Conservation (phyloP, 2,113 vertebrate species). For the Chroicocephalus ridibundus region DNA sequence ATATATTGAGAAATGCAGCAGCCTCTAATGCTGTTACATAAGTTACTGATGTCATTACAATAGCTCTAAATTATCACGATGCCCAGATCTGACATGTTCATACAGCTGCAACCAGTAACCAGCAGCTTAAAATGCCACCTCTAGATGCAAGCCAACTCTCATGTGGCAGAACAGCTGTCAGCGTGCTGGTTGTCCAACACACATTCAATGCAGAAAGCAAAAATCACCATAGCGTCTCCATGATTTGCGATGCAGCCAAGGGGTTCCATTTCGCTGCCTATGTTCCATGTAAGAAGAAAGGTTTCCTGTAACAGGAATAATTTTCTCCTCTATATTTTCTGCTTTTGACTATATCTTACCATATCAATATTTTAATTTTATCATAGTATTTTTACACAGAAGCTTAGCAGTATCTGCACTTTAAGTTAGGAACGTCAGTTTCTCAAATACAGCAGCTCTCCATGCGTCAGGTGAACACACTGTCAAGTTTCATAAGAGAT, state of each 20-base stretch:
- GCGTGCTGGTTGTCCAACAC: neutral
- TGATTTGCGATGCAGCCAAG: neutral
- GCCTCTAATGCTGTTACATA: neutral
- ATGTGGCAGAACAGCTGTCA: neutral
- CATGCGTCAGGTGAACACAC: neutral
- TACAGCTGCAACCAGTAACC: slow-evolving; percentile 1
- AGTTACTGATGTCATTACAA: neutral
- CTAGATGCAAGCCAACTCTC: neutral
- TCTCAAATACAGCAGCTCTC: neutral
- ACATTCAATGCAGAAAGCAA: neutral
- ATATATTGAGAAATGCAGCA: neutral
- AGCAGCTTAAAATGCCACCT: neutral
- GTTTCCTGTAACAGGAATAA: neutral
- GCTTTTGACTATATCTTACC: neutral
- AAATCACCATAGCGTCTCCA: neutral
- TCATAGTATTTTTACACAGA: neutral
- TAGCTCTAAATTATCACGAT: neutral
- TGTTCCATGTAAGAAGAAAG: neutral
- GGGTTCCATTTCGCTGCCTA: neutral
- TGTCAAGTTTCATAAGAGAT: neutral
- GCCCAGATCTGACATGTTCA: neutral
- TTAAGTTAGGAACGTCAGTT: neutral
- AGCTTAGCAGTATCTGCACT: neutral
- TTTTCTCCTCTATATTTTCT: neutral
- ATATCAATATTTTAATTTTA: neutral